Evolutionary conservation across 2,113 vertebrate genomes (phyloP).

Genomic region (Siniperca knerii): DNA sequence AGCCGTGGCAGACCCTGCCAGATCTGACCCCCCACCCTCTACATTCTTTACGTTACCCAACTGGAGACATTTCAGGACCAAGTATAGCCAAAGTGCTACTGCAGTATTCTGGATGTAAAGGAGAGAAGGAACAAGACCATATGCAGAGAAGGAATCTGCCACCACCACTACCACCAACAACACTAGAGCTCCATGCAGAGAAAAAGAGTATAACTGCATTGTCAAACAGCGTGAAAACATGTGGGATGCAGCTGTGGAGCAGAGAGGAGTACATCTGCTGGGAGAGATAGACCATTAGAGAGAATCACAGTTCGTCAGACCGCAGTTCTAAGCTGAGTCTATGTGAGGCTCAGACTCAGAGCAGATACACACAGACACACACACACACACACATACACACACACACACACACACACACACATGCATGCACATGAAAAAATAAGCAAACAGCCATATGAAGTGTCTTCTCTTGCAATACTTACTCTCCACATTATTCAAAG

Average conservation of each 20-base stretch:
- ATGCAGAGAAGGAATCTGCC: conserved; percentile 55
- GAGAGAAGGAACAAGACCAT: conserved; percentile 44
- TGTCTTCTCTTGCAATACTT: conserved; percentile 13
- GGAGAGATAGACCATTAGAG: conserved; percentile 72
- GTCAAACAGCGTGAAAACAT: conserved; percentile 77
- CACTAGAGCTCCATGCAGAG: conserved; percentile 44
- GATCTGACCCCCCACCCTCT: conserved; percentile 68
- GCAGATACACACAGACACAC: conserved; percentile 19
- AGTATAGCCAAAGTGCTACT: conserved; percentile 64
- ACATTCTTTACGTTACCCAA: conserved; percentile 75
- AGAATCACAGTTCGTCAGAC: conserved; percentile 69
- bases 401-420: conserved; percentile 26
- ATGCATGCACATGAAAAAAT: conserved; percentile 24
- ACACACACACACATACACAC: conserved; percentile 23
- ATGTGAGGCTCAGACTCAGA: conserved; percentile 22
- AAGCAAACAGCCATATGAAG: conserved; percentile 31
- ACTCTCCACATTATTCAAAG: not conserved
- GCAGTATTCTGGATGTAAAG: conserved; percentile 46
- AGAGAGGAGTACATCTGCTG: conserved; percentile 74
- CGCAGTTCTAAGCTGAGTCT: conserved; percentile 57
- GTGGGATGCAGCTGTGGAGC: conserved; percentile 83
- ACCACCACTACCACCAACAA: conserved; percentile 37
- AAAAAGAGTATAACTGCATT: conserved; percentile 62
- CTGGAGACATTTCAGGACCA: conserved; percentile 71
- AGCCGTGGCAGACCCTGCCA: conserved; percentile 72